Evolutionary conservation across 2,888 invertebrate species (phyloP).

Genomic region (Laspeyria flexula): DNA sequence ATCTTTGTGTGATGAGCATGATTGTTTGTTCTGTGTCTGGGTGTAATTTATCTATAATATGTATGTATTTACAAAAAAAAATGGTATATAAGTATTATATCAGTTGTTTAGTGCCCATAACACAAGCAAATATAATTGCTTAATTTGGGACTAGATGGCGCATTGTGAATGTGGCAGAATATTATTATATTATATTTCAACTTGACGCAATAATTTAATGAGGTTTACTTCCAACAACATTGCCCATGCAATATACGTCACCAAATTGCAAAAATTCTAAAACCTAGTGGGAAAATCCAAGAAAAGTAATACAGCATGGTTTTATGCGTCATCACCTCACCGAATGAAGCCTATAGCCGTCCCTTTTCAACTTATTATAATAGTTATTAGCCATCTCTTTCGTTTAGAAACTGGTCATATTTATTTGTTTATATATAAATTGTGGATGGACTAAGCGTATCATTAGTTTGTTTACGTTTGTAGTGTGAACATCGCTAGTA

Average conservation of each 20-base stretch:
- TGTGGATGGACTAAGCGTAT: constrained; percentile 9
- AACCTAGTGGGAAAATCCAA: constrained; percentile 20
- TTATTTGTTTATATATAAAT: constrained; percentile 29
- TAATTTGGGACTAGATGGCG: too few relatives aligned
- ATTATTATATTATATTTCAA: too few relatives aligned
- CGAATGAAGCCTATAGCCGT: constrained; percentile 3
- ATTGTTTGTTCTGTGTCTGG: too few relatives aligned
- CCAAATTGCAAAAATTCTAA: constrained; percentile 7
- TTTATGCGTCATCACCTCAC: not conserved
- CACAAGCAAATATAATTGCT: too few relatives aligned
- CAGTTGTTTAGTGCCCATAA: too few relatives aligned
- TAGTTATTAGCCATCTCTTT: constrained; percentile 12
- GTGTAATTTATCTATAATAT: too few relatives aligned
- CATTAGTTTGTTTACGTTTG: constrained; percentile 25
- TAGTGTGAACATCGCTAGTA: constrained; percentile 10
- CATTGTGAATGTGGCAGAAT: too few relatives aligned
- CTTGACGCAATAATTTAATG: not conserved
- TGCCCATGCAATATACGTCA: constrained; percentile 17
- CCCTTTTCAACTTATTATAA: not conserved
- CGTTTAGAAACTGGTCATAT: not conserved
- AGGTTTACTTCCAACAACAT: not conserved
- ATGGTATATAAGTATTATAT: too few relatives aligned
- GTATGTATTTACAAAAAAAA: too few relatives aligned
- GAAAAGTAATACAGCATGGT: constrained; percentile 6
- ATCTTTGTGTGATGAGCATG: too few relatives aligned